A percentile compares a stretch with the other conserved stretches of the same genome.
Conservation (phyloP, 2,888 invertebrate species). For the Heliothis peltigera region DNA sequence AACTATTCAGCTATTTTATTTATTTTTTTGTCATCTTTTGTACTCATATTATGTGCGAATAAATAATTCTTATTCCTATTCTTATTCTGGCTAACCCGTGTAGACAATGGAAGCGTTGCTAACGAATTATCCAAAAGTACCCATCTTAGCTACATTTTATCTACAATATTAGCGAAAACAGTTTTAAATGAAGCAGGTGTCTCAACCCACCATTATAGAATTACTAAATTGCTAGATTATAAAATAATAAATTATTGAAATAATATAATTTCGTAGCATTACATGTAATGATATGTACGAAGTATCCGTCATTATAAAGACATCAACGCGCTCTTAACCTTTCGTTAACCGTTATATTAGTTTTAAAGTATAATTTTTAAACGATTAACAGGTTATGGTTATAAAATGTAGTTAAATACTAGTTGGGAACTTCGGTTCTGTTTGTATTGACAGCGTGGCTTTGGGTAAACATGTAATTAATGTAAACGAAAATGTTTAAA, state of each 20-base stretch:
- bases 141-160: no score
- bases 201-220: conserved; percentile 45
- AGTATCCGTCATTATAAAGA: conserved; percentile 67
- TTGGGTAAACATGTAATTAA: conserved; percentile 24
- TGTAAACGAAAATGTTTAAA: background rate
- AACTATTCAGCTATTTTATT: no score
- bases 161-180: conserved; percentile 20
- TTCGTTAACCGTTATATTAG: conserved; percentile 16
- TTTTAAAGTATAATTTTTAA: conserved; percentile 17
- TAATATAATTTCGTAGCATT: conserved; percentile 50
- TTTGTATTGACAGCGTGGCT: conserved; percentile 35
- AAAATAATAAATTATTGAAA: conserved; percentile 53
- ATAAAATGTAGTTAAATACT: conserved; percentile 43
- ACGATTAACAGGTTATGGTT: conserved; percentile 32
- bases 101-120: no score
- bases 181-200: conserved; percentile 47
- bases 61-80: no score
- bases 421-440: conserved; percentile 6
- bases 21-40: no score
- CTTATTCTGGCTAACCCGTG: no score
- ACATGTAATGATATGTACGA: conserved; percentile 26
- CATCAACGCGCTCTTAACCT: conserved; percentile 67
- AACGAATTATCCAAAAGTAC: no score
- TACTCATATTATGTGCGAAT: no score
- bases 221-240: conserved; percentile 40